Conservation (phyloP, 2,888 invertebrate genomes). For the Homarus gammarus region DNA sequence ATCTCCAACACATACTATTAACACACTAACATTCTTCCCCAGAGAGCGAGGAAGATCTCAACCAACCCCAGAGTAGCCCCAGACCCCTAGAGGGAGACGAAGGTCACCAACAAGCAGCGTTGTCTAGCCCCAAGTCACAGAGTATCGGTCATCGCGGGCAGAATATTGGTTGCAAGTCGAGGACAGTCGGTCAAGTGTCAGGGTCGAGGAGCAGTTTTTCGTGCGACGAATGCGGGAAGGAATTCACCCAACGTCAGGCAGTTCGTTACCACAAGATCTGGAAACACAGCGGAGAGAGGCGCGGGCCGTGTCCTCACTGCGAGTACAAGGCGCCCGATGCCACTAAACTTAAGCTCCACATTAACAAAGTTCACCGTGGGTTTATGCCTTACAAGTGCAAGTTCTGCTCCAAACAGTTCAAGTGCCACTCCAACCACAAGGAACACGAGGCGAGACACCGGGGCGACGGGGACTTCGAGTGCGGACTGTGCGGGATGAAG, state of each 20-base stretch:
- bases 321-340: slow-evolving; percentile 11
- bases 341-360: slow-evolving; percentile 15
- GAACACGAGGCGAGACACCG: slow-evolving; percentile 34
- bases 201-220: not conserved
- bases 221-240: slow-evolving; percentile 28
- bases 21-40: too few relatives aligned
- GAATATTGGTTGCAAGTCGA: not conserved
- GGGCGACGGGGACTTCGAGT: slow-evolving; percentile 1
- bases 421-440: slow-evolving; percentile 48
- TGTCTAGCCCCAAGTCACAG: not conserved
- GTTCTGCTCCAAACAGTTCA: slow-evolving; percentile 56
- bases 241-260: slow-evolving; percentile 8
- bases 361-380: slow-evolving; percentile 17
- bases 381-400: slow-evolving; percentile 34
- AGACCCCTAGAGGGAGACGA: too few relatives aligned
- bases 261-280: slow-evolving; percentile 18
- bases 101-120: too few relatives aligned
- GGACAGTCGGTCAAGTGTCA: not conserved
- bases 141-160: not conserved
- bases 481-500: not conserved
- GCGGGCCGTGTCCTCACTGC: slow-evolving; percentile 22
- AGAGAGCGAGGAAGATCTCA: too few relatives aligned
- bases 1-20: too few relatives aligned
- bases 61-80: too few relatives aligned
- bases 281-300: not conserved